These are phyloP conservation scores for Mythimna loreyi DNA, from an alignment of 2,888 invertebrate species.

Conservation along the genomic window DNA sequence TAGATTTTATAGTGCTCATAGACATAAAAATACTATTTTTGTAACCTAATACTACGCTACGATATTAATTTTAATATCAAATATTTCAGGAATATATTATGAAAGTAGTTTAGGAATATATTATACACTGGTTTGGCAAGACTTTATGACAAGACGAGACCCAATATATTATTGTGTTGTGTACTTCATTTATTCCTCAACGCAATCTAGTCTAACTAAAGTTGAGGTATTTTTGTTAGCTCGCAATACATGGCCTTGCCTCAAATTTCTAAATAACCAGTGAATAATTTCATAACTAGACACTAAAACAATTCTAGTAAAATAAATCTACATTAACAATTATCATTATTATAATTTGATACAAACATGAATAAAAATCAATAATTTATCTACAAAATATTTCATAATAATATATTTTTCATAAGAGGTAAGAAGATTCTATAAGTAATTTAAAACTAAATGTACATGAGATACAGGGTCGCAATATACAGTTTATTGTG, in stretches of 20 bases:
- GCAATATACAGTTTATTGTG: background rate
- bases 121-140: conserved; percentile 12
- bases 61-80: conserved; percentile 20
- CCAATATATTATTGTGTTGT: background rate
- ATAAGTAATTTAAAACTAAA: conserved; percentile 10
- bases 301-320: conserved; percentile 23
- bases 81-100: conserved; percentile 37
- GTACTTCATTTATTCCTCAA: background rate
- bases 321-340: conserved; percentile 15
- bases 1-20: conserved; percentile 9
- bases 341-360: conserved; percentile 16
- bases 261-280: conserved; percentile 7
- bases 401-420: conserved; percentile 8
- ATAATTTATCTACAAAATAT: conserved; percentile 19
- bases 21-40: conserved; percentile 1
- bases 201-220: background rate
- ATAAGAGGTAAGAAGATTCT: conserved; percentile 15
- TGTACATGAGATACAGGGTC: background rate
- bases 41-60: conserved; percentile 5
- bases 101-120: conserved; percentile 28
- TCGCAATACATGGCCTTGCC: background rate
- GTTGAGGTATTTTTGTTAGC: background rate
- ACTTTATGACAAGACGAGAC: background rate
- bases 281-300: conserved; percentile 27
- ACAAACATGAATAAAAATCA: conserved; percentile 12